Evolutionary conservation across 2,888 invertebrate species (phyloP).

Genomic region (Ecliptopera silaceata): DNA sequence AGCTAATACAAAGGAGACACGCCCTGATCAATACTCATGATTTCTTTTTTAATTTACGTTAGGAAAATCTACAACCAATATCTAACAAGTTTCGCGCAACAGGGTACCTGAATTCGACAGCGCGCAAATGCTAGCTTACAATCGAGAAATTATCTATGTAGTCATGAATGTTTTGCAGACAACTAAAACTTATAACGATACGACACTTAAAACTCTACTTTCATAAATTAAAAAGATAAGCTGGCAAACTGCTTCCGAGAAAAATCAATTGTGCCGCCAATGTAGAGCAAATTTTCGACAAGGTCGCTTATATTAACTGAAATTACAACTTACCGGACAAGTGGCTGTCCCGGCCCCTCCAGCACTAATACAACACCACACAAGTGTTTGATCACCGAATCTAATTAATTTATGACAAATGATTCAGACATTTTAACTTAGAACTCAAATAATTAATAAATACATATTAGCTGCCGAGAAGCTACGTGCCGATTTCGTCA

Average conservation of each 20-base stretch:
- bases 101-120: neutral
- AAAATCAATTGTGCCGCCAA: conserved; percentile 28
- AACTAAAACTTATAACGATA: neutral
- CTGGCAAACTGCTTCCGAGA: conserved; percentile 1
- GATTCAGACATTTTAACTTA: conserved; percentile 5
- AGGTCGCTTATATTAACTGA: conserved; percentile 9
- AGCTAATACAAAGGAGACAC: neutral
- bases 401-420: neutral
- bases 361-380: neutral
- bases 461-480: neutral
- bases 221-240: neutral
- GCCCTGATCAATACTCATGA: neutral
- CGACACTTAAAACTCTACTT: neutral
- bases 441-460: neutral
- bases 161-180: neutral
- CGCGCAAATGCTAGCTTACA: neutral
- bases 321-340: conserved; percentile 15
- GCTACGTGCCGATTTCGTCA: conserved; percentile 2
- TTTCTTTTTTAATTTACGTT: neutral
- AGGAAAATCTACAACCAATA: neutral
- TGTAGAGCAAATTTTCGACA: conserved; percentile 9
- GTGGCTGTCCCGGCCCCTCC: neutral
- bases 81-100: neutral
- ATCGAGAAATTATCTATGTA: neutral
- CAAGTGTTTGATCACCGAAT: neutral